Evolutionary conservation across 2,888 invertebrate species (phyloP).

Genomic region (Salticus scenicus): DNA sequence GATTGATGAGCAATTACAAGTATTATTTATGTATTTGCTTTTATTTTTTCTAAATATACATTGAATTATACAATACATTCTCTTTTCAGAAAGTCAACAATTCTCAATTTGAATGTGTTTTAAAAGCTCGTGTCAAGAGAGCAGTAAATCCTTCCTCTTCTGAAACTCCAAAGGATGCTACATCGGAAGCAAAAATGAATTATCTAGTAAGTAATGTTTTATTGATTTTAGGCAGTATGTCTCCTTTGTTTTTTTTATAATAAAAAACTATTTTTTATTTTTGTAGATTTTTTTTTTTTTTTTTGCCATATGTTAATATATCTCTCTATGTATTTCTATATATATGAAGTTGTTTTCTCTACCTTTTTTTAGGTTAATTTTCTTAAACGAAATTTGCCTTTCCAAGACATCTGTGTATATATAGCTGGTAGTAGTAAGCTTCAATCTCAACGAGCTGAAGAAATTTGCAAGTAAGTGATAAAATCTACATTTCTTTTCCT

Average conservation of each 20-base stretch:
- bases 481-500: neutral
- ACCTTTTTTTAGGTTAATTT: constrained; percentile 56
- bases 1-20: too few species aligned
- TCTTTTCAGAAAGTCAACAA: constrained; percentile 57
- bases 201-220: constrained; percentile 60
- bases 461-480: constrained; percentile 70
- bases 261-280: too few species aligned
- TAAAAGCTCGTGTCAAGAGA: constrained; percentile 70
- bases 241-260: neutral
- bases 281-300: too few species aligned
- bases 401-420: constrained; percentile 71
- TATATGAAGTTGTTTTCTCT: too few species aligned
- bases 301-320: too few species aligned
- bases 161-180: constrained; percentile 69
- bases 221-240: neutral
- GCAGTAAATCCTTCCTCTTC: constrained; percentile 70
- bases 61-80: neutral
- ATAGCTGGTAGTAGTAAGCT: constrained; percentile 70
- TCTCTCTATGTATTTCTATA: too few species aligned
- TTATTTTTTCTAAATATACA: too few species aligned
- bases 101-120: constrained; percentile 56
- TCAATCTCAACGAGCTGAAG: constrained; percentile 62
- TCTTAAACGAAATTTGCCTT: constrained; percentile 70
- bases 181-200: constrained; percentile 71
- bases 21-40: too few species aligned